Conservation (phyloP, 2,113 vertebrate genomes). For the Toxostoma redivivum region DNA sequence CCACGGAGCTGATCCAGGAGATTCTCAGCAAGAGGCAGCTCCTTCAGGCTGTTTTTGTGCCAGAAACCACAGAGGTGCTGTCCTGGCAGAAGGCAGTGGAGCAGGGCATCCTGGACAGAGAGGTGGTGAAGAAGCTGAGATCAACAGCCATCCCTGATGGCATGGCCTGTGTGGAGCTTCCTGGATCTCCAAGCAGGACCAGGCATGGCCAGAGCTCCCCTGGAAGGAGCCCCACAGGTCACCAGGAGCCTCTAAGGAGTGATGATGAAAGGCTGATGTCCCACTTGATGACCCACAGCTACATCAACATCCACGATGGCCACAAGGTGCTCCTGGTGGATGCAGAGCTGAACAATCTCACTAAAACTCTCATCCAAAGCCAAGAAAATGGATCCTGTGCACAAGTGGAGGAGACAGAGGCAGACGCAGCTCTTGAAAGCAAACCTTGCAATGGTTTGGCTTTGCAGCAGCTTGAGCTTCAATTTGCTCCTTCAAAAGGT, state of each 20-base stretch:
- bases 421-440: neutral
- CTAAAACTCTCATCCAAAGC: neutral
- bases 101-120: conserved; percentile 67
- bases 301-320: conserved; percentile 82
- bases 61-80: conserved; percentile 77
- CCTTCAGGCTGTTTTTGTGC: conserved; percentile 80
- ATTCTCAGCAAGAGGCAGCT: conserved; percentile 77
- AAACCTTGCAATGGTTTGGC: neutral
- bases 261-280: conserved; percentile 67
- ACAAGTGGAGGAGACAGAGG: neutral
- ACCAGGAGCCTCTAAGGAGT: neutral
- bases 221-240: neutral
- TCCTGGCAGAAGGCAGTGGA: conserved; percentile 76
- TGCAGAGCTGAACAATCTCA: conserved; percentile 57
- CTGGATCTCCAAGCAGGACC: conserved; percentile 57
- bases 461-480: neutral
- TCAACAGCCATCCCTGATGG: conserved; percentile 80
- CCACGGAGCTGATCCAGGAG: conserved; percentile 75
- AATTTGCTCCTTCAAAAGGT: neutral
- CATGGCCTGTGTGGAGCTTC: conserved; percentile 69
- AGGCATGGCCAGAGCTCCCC: conserved; percentile 44
- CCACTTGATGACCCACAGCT: conserved; percentile 89
- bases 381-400: neutral
- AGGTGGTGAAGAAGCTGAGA: conserved; percentile 68
- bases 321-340: conserved; percentile 84